Percentiles rank a stretch among this genome's conserved stretches.
phyloP scores from a whole-genome alignment of 2,888 invertebrate species.

The Rhogogaster chlorosoma region DNA sequence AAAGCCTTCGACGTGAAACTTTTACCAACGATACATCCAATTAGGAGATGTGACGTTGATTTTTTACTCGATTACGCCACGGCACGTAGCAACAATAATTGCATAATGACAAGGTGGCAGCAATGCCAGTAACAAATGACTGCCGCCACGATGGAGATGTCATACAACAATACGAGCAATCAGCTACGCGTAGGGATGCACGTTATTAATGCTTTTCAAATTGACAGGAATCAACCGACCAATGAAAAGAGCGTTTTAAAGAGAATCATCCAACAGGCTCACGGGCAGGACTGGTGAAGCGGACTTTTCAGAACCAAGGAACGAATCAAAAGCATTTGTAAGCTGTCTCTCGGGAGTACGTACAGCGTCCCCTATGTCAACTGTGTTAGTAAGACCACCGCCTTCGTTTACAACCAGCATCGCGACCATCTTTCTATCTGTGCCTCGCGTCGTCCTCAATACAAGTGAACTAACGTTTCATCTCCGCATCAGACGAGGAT shows the following conservation, averaged over 20 bases:
- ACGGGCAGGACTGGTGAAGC: not conserved
- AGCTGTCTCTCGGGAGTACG: slow-evolving; percentile 33
- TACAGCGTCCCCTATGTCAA: not conserved
- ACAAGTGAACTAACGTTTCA: slow-evolving; percentile 1
- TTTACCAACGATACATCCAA: slow-evolving; percentile 26
- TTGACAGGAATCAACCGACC: slow-evolving; percentile 40
- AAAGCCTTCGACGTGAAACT: slow-evolving; percentile 24
- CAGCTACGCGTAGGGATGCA: slow-evolving; percentile 44
- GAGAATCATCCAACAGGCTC: slow-evolving; percentile 21
- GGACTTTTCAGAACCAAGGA: slow-evolving; percentile 10
- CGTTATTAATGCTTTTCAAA: slow-evolving; percentile 47
- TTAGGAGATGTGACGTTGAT: slow-evolving; percentile 27
- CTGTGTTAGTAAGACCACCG: slow-evolving; percentile 21
- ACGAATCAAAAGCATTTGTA: slow-evolving; percentile 47
- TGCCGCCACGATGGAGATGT: slow-evolving; percentile 48
- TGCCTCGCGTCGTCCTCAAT: not conserved
- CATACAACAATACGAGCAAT: slow-evolving; percentile 51
- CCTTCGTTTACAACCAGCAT: slow-evolving; percentile 7
- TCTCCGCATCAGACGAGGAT: slow-evolving; percentile 11
- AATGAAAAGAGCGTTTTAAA: slow-evolving; percentile 33
- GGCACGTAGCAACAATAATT: slow-evolving; percentile 37
- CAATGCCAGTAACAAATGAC: slow-evolving; percentile 48
- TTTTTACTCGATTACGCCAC: slow-evolving; percentile 38
- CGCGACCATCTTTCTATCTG: not conserved
- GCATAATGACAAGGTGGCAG: slow-evolving; percentile 46